phyloP scores from a whole-genome alignment of 2,888 invertebrate species.

The Arenicola marina region DNA sequence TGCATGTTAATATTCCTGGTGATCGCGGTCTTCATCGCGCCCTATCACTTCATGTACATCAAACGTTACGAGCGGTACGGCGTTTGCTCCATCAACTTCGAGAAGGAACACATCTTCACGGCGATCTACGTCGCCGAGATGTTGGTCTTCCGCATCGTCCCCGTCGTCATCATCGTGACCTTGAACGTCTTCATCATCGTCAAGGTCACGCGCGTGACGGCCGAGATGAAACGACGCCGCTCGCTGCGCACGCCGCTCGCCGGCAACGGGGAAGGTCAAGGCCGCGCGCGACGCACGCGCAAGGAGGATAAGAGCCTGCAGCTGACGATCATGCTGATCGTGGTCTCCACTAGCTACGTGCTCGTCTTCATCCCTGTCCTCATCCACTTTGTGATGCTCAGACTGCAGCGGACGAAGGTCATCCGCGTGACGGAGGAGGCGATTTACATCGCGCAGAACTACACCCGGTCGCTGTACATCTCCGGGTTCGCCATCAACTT shows the following conservation, averaged over 20 bases:
- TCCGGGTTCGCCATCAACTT: constrained; percentile 39
- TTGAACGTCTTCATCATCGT: constrained; percentile 37
- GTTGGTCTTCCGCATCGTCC: constrained; percentile 29
- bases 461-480: constrained; percentile 32
- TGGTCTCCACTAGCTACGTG: constrained; percentile 38
- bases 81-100: constrained; percentile 20
- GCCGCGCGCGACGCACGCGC: not conserved
- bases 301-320: constrained; percentile 29
- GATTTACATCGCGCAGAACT: constrained; percentile 25
- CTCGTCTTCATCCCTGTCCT: constrained; percentile 33
- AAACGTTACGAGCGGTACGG: constrained; percentile 18
- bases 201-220: constrained; percentile 20
- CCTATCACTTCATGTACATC: constrained; percentile 31
- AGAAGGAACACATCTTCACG: constrained; percentile 20
- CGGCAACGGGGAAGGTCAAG: not conserved
- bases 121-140: constrained; percentile 28
- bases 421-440: constrained; percentile 3
- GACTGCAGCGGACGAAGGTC: constrained; percentile 10
- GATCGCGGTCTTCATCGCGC: constrained; percentile 27
- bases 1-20: constrained; percentile 16
- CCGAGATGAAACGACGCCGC: not conserved
- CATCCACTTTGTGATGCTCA: constrained; percentile 23
- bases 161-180: constrained; percentile 34
- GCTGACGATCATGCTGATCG: constrained; percentile 37
- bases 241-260: not conserved